Evolutionary conservation across 2,888 invertebrate genomes (phyloP).

Genomic region (Pammene aurita): DNA sequence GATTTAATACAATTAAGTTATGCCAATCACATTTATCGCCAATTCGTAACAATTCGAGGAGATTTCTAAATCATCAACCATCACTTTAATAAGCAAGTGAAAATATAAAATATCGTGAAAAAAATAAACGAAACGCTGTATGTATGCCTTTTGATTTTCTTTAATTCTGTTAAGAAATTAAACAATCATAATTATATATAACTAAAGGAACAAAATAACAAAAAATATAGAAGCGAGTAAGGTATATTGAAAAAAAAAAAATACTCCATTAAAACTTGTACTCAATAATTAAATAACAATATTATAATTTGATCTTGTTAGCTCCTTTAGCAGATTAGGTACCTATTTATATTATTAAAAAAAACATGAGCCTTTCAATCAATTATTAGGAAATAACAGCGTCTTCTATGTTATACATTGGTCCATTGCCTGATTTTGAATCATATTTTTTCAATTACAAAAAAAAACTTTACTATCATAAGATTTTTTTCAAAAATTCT

Average conservation of each 20-base stretch:
- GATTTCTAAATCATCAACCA: constrained; percentile 60
- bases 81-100: constrained; percentile 75
- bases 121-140: constrained; percentile 68
- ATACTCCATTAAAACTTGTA: constrained; percentile 82
- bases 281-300: constrained; percentile 83
- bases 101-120: constrained; percentile 66
- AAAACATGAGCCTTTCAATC: constrained; percentile 68
- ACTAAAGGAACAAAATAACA: constrained; percentile 83
- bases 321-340: constrained; percentile 69
- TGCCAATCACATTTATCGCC: constrained; percentile 72
- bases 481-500: constrained; percentile 55
- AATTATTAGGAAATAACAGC: constrained; percentile 66
- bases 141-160: constrained; percentile 62
- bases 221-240: constrained; percentile 79
- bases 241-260: constrained; percentile 80
- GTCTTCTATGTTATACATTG: constrained; percentile 69
- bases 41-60: constrained; percentile 57
- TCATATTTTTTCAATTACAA: constrained; percentile 53
- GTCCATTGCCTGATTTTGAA: constrained; percentile 69
- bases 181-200: constrained; percentile 77
- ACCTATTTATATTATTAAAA: constrained; percentile 54
- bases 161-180: constrained; percentile 70
- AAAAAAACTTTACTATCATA: constrained; percentile 50
- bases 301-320: constrained; percentile 82
- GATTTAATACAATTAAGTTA: constrained; percentile 73